Percentiles rank a stretch among this genome's conserved stretches.
These are phyloP conservation scores for Leucoraja erinaceus DNA, from an alignment of 2,113 vertebrate genomes.

Conservation along the genomic window DNA sequence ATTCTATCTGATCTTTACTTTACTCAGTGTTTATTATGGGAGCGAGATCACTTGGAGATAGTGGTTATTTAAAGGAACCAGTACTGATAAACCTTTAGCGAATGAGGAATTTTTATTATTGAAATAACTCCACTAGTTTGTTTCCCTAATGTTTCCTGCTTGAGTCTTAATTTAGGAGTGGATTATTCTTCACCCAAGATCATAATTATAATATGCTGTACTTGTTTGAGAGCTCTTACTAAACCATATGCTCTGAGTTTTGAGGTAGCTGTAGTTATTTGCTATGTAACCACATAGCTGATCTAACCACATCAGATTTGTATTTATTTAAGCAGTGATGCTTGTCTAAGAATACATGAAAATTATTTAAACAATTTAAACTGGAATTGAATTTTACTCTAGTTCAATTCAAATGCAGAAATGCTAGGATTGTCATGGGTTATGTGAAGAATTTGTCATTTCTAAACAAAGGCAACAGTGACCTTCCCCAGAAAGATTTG, in stretches of 20 bases:
- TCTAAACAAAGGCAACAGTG: too few relatives aligned
- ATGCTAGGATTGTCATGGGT: not conserved
- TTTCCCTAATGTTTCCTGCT: too few relatives aligned
- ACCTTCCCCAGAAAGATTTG: not conserved
- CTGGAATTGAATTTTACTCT: not conserved
- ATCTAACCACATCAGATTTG: too few relatives aligned
- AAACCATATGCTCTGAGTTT: not conserved
- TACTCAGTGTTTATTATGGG: not conserved
- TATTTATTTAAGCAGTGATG: not conserved
- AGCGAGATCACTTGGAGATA: not conserved
- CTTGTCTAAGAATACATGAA: not conserved
- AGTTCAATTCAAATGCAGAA: not conserved
- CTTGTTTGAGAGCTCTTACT: not conserved
- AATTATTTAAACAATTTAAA: not conserved
- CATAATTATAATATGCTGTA: not conserved
- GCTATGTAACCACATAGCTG: too few relatives aligned
- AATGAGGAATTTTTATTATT: too few relatives aligned
- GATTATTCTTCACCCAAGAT: not conserved
- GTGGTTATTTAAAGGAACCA: not conserved
- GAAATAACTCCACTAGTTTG: too few relatives aligned
- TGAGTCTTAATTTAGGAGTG: not conserved
- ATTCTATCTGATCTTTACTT: too few relatives aligned
- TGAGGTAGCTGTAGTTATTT: not conserved
- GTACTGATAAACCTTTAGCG: not conserved
- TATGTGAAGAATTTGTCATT: not conserved